Evolutionary conservation across 2,888 invertebrate genomes (phyloP), one percentile per base, ranked within the genome.

Genomic region (Pyrocoelia pectoralis): DNA sequence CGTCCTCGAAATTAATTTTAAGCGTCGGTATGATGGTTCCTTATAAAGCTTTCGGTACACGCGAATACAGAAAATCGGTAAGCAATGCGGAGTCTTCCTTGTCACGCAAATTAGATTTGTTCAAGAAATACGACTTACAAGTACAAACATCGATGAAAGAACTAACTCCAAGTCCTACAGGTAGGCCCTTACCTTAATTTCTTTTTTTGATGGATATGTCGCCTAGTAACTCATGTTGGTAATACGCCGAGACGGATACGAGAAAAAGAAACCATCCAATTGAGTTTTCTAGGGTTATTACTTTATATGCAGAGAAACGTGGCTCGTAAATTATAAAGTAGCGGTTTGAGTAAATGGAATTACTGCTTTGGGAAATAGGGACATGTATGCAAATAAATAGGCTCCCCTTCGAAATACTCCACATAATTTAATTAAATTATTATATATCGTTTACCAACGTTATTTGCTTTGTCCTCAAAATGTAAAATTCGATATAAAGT

Each of bases 1-100:
- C 63, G 9, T 56, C 63, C 1, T 61, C 60, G 1, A 56, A 60
- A 43, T 18, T 57, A 17, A 49, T 67, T 59, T 83, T 87, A 49
- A 83, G 88, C 78, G 88, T 92, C 70, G 92, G 92, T 46, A 86
- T 92, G 78, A 88, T 92, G 69, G 88, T 92, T 72, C 92, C 93
- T 8, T 88, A 90, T 77, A 91, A 90, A 76, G 87, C 88, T 69
- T 93, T 92, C 79, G 90, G 90, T 68, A 86, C 86, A 63, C 84
- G 91, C 61, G 90, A 90, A 76, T 91, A 90, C 80, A 87, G 86
- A 60, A 89, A 88, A 76, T 89, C 90, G 59, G 88, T 89, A 66
- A 88, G 88, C 65, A 86, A 85, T 55, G 89, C 91, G 40, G 87
- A 90, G 72, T 83, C 85, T 66, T 85, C 84, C 73, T 82, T 92